Conservation (phyloP, 2,888 invertebrate species). For the Osmoderma eremita region DNA sequence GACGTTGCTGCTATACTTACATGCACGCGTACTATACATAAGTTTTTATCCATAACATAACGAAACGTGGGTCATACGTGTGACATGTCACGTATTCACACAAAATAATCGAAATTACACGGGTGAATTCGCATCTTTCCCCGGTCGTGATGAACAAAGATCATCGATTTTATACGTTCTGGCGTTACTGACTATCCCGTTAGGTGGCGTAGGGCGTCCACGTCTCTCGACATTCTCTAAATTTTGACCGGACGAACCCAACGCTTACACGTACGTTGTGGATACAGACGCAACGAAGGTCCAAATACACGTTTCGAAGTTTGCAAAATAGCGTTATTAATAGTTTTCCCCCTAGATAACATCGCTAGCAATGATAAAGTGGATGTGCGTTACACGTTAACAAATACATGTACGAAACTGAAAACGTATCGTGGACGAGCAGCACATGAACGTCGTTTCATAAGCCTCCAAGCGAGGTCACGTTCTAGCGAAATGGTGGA, state of each 20-base stretch:
- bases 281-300: neutral
- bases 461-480: conserved; percentile 15
- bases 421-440: neutral
- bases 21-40: too few species aligned
- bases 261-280: conserved; percentile 1
- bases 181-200: conserved; percentile 5
- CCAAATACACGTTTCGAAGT: neutral
- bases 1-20: too few species aligned
- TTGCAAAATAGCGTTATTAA: conserved; percentile 8
- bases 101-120: too few species aligned
- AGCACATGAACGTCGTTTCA: too few species aligned
- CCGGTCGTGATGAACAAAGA: conserved; percentile 4
- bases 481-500: conserved; percentile 23
- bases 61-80: too few species aligned
- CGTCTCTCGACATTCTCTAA: conserved; percentile 21
- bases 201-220: conserved; percentile 26
- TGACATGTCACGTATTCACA: too few species aligned
- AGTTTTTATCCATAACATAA: too few species aligned
- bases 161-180: conserved; percentile 22
- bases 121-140: neutral
- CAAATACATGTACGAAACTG: conserved; percentile 6
- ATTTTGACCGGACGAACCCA: conserved; percentile 11
- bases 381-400: neutral
- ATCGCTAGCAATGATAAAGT: conserved; percentile 13
- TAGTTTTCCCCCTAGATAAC: conserved; percentile 17